A percentile compares a stretch with the other conserved stretches of the same genome.
Evolutionary conservation across 2,113 vertebrate genomes (phyloP).

Genomic region (Lichenostomus cassidix): DNA sequence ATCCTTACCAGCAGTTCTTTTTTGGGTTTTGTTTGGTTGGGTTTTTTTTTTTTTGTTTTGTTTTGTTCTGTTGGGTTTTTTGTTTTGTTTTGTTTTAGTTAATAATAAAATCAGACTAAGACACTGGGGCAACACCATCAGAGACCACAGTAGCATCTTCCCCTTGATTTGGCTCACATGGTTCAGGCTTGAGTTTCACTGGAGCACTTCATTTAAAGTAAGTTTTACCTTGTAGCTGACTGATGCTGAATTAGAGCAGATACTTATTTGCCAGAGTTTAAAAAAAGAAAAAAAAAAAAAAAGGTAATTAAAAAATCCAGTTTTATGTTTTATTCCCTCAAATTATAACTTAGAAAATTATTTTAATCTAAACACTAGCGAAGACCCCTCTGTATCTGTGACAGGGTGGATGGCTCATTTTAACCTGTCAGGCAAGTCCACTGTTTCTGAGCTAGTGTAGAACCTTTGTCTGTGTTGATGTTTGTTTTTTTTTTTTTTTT

Average conservation of each 20-base stretch:
- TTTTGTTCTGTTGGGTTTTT: conserved; percentile 13
- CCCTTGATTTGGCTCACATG: conserved; percentile 73
- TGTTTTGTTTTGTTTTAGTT: conserved; percentile 46
- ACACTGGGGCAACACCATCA: conserved; percentile 72
- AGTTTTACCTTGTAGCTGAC: conserved; percentile 72
- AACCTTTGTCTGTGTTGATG: conserved; percentile 73
- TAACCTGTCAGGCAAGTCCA: conserved; percentile 63
- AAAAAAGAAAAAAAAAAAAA: neutral
- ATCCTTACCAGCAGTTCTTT: conserved; percentile 81
- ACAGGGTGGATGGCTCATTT: conserved; percentile 64
- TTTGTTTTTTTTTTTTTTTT: neutral
- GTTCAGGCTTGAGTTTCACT: conserved; percentile 75
- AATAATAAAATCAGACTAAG: conserved; percentile 67
- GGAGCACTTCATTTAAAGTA: conserved; percentile 73
- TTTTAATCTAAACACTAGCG: conserved; percentile 79
- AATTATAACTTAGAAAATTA: conserved; percentile 57
- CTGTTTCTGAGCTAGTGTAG: conserved; percentile 75
- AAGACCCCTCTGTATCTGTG: conserved; percentile 47
- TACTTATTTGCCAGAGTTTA: conserved; percentile 66
- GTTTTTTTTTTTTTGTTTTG: conserved; percentile 31
- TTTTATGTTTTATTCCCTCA: conserved; percentile 71
- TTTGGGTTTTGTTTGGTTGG: conserved; percentile 70
- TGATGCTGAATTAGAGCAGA: conserved; percentile 71
- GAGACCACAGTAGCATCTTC: conserved; percentile 69
- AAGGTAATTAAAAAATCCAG: conserved; percentile 57